Percentiles rank a stretch among this genome's conserved stretches.
phyloP scores from a whole-genome alignment of 2,113 vertebrate genomes.

The Porphyrio hochstetteri region DNA sequence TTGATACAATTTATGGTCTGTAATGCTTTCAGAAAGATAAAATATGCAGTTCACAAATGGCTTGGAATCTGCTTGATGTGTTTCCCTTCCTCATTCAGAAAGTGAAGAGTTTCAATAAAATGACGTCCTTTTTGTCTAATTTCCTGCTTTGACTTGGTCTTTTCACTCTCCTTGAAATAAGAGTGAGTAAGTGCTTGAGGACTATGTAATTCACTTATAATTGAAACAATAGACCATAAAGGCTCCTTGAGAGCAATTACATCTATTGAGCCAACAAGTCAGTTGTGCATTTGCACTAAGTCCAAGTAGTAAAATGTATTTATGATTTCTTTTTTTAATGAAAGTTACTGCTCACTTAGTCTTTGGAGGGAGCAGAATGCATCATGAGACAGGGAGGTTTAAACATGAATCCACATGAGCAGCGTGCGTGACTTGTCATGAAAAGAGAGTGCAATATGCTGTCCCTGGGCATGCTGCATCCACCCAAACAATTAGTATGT shows the following conservation, averaged over 20 bases:
- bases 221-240: conserved; percentile 69
- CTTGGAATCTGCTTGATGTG: neutral
- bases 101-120: conserved; percentile 37
- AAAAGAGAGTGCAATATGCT: neutral
- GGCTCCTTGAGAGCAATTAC: conserved; percentile 67
- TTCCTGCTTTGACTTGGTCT: conserved; percentile 45
- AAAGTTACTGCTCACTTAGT: conserved; percentile 46
- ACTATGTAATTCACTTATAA: conserved; percentile 68
- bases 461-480: neutral
- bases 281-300: conserved; percentile 52
- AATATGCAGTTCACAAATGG: neutral
- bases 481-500: neutral
- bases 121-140: conserved; percentile 6
- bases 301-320: conserved; percentile 59
- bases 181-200: conserved; percentile 56
- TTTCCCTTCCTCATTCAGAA: neutral
- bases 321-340: conserved; percentile 49
- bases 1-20: neutral
- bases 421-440: neutral
- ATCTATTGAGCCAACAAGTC: conserved; percentile 49
- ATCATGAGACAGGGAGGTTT: conserved; percentile 3
- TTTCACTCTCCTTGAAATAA: conserved; percentile 66
- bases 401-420: conserved; percentile 2
- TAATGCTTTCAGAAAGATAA: neutral
- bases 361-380: conserved; percentile 32